Evolutionary conservation across 2,888 invertebrate genomes (phyloP), one percentile per base, ranked within the genome.

Genomic region (Drosophila maculinotata): DNA sequence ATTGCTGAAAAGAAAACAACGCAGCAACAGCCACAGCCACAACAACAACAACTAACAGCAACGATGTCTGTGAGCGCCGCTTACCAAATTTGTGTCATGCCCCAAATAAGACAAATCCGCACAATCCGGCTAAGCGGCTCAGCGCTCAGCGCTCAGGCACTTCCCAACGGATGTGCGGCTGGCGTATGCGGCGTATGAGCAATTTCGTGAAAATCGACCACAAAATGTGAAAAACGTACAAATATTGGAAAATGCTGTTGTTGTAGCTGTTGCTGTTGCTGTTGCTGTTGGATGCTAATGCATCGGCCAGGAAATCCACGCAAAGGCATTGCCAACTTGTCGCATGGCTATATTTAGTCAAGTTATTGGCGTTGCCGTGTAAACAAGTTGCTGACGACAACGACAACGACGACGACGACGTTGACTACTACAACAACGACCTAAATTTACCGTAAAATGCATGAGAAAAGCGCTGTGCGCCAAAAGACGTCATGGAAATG

Each of bases 71-170:
- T 63, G 62, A 59, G 63, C 44, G 78, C 23, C 57, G 69, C 63
- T 66, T 79, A 69, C 80, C 85, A 87, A 87, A 83, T 87, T 82
- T 82, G 79, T 83, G 82, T 83, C 82, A 85, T 87, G 82, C 88
- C 88, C 88, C 88, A 83, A 86, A 83, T 83, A 82, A 72, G 88
- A 79, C 67, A 68, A 77, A 69, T 83, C 83, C 84, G 84, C 69
- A 74, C 79, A 76, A 79, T 69, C 79, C 66, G 79, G 76, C 70
- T 56, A 38, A 54, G 25, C n/a, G n/a, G n/a, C n/a, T n/a, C n/a
- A n/a, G n/a, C n/a, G n/a, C n/a, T n/a, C n/a, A n/a, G n/a, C n/a
- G n/a, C n/a, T n/a, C n/a, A 39, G 56, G 42, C 49, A 72, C 72
- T 74, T 68, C 71, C 66, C 75, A 66, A 63, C 77, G 82, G 75